Conservation (phyloP, 2,888 invertebrate species). For the Trichopoda pennipes region DNA sequence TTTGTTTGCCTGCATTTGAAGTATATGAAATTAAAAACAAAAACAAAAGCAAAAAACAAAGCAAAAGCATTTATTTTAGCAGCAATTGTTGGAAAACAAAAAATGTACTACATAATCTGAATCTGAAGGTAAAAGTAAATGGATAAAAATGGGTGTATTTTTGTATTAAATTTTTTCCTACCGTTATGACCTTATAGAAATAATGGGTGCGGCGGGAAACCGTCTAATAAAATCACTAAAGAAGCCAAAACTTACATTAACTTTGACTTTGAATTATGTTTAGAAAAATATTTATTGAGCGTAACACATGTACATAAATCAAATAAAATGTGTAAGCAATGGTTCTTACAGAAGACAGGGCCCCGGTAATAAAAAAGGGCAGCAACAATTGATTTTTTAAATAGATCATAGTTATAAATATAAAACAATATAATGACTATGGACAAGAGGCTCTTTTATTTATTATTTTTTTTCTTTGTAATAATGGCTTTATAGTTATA, state of each 20-base stretch:
- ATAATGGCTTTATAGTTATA: slow-evolving; percentile 40
- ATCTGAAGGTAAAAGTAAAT: not conserved
- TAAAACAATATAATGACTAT: not conserved
- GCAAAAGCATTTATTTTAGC: not conserved
- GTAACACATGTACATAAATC: slow-evolving; percentile 1
- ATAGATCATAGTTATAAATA: too few species aligned
- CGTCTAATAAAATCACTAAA: not conserved
- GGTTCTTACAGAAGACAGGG: slow-evolving; percentile 25
- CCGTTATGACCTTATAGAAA: slow-evolving; percentile 40
- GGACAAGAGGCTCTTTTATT: not conserved
- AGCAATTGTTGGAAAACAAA: slow-evolving; percentile 17
- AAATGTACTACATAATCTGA: slow-evolving; percentile 8
- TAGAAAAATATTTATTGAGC: slow-evolving; percentile 14
- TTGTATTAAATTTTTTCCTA: slow-evolving; percentile 31
- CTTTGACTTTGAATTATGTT: not conserved
- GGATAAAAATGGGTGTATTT: slow-evolving; percentile 61
- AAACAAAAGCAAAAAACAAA: too few species aligned
- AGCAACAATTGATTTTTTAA: slow-evolving; percentile 66
- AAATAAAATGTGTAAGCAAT: slow-evolving; percentile 14
- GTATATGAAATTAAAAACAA: slow-evolving; percentile 49
- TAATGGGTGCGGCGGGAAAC: slow-evolving; percentile 66
- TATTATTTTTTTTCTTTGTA: not conserved
- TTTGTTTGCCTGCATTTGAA: slow-evolving; percentile 15
- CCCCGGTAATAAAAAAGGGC: slow-evolving; percentile 21
- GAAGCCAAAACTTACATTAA: slow-evolving; percentile 17